These are phyloP conservation scores for Melinaea marsaeus DNA, from an alignment of 2,888 invertebrate species.

Conservation along the genomic window DNA sequence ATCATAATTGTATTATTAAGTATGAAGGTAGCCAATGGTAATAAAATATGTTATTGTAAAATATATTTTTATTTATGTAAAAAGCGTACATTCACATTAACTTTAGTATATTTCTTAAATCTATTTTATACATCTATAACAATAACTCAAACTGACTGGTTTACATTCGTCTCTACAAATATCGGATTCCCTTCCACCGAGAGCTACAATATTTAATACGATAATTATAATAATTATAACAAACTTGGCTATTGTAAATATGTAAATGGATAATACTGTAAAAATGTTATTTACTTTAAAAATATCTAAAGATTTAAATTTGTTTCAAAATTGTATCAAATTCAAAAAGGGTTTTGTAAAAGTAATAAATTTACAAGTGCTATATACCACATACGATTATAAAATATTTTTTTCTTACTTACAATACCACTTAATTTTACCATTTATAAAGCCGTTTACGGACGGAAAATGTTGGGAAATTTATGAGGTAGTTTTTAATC, in stretches of 20 bases:
- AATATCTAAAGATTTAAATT: too few species aligned
- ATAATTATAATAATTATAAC: too few species aligned
- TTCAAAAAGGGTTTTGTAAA: too few species aligned
- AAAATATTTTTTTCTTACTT: slow-evolving; percentile 5
- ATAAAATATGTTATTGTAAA: slow-evolving; percentile 11
- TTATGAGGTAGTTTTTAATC: slow-evolving; percentile 56
- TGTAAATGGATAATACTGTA: too few species aligned
- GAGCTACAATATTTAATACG: slow-evolving; percentile 40
- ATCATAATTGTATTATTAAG: background rate
- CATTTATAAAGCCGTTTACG: slow-evolving; percentile 61
- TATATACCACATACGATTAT: too few species aligned
- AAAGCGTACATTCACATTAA: slow-evolving; percentile 32
- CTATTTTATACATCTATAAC: slow-evolving; percentile 18
- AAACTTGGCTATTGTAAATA: too few species aligned
- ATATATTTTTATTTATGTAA: slow-evolving; percentile 29
- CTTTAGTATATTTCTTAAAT: slow-evolving; percentile 12
- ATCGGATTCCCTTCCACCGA: slow-evolving; percentile 47
- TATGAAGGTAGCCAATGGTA: background rate
- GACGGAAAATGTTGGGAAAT: slow-evolving; percentile 49
- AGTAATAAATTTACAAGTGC: too few species aligned
- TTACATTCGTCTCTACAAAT: slow-evolving; percentile 44
- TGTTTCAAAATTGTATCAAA: too few species aligned
- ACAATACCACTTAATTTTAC: slow-evolving; percentile 46
- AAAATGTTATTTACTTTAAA: too few species aligned
- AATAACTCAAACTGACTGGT: slow-evolving; percentile 54